phyloP scores from a whole-genome alignment of 2,888 invertebrate species.

The Synanthedon myopaeformis region DNA sequence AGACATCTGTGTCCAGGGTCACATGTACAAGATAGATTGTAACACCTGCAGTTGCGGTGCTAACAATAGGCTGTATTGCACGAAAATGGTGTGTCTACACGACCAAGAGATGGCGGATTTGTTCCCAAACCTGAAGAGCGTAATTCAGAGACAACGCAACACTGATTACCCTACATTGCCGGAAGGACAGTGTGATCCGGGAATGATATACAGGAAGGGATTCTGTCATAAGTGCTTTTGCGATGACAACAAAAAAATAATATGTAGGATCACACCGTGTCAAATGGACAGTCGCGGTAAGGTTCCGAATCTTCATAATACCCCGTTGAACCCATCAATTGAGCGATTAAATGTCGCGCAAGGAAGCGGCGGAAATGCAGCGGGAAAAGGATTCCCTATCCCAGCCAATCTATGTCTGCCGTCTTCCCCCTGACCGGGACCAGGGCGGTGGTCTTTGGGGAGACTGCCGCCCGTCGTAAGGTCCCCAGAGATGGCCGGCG shows the following conservation, averaged over 20 bases:
- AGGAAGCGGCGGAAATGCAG: neutral
- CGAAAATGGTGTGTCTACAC: slow-evolving; percentile 38
- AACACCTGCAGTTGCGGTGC: slow-evolving; percentile 40
- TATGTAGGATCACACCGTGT: slow-evolving; percentile 16
- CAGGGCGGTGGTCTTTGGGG: too few relatives aligned
- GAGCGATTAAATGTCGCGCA: neutral
- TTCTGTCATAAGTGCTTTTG: slow-evolving; percentile 37
- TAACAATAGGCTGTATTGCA: slow-evolving; percentile 34
- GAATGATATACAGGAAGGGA: slow-evolving; percentile 25
- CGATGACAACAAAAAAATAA: slow-evolving; percentile 9
- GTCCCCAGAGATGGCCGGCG: too few relatives aligned
- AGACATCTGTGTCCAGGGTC: slow-evolving; percentile 26
- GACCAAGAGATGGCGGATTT: slow-evolving; percentile 1
- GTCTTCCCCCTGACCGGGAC: too few relatives aligned
- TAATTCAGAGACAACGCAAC: slow-evolving; percentile 3
- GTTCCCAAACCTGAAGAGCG: slow-evolving; percentile 1
- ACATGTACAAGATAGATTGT: slow-evolving; percentile 35
- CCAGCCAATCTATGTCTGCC: too few relatives aligned
- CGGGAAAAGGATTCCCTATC: too few relatives aligned
- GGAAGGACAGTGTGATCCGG: slow-evolving; percentile 24
- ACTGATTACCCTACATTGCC: slow-evolving; percentile 11
- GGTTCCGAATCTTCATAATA: slow-evolving; percentile 1
- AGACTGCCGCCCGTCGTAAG: too few relatives aligned
- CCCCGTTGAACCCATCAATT: too few relatives aligned
- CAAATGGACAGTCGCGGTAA: slow-evolving; percentile 10